These are phyloP conservation scores for Centruroides vittatus DNA, from an alignment of 1,140 invertebrate species.

Conservation along the genomic window DNA sequence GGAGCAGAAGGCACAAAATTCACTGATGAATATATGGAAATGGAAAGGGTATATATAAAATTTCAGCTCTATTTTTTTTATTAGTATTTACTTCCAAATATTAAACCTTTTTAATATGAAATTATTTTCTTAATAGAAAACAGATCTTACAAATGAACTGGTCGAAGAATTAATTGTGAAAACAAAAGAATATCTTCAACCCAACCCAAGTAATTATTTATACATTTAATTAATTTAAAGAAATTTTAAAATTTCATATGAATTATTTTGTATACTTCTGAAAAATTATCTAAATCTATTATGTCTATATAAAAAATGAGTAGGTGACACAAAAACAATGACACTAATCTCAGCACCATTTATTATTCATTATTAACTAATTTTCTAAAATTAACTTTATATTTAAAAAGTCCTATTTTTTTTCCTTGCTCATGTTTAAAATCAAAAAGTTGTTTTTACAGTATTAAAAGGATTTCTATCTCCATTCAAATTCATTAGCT, in stretches of 20 bases:
- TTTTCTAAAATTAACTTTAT: too few relatives aligned
- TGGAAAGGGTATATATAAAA: slow-evolving; percentile 77
- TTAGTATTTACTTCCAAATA: not conserved
- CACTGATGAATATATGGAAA: slow-evolving; percentile 95
- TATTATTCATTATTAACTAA: too few relatives aligned
- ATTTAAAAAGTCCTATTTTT: too few relatives aligned
- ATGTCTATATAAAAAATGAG: too few relatives aligned
- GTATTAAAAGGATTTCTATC: too few relatives aligned
- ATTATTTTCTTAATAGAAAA: slow-evolving; percentile 50
- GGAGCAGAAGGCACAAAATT: slow-evolving; percentile 98
- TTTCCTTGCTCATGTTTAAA: too few relatives aligned
- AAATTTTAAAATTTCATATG: not conserved
- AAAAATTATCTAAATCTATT: too few relatives aligned
- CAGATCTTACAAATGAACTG: slow-evolving; percentile 85
- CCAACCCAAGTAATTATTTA: slow-evolving; percentile 61
- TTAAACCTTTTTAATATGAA: too few relatives aligned
- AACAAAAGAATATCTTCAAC: slow-evolving; percentile 98
- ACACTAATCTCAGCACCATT: too few relatives aligned
- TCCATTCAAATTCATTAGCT: too few relatives aligned
- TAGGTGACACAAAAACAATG: too few relatives aligned
- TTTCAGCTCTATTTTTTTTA: not conserved
- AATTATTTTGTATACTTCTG: not conserved
- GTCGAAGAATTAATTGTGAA: slow-evolving; percentile 90
- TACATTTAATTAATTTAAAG: not conserved
- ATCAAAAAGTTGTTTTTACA: too few relatives aligned